These are phyloP conservation scores for Cephonodes hylas DNA, from an alignment of 2,888 invertebrate species.

Conservation along the genomic window DNA sequence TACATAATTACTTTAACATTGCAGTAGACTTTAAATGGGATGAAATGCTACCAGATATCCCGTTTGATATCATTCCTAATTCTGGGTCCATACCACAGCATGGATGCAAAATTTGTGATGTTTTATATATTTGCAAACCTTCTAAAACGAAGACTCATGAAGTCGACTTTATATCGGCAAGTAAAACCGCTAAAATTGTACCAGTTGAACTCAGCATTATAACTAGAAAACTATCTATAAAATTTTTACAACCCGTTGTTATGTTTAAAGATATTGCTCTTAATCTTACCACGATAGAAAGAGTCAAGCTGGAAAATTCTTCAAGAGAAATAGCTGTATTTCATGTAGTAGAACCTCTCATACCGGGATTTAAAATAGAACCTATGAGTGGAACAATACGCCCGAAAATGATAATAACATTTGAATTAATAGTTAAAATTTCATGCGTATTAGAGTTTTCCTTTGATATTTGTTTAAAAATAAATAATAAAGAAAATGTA, in stretches of 20 bases:
- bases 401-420: conserved; percentile 71
- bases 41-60: conserved; percentile 50
- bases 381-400: conserved; percentile 77
- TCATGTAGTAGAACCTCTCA: conserved; percentile 71
- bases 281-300: conserved; percentile 62
- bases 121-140: conserved; percentile 53
- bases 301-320: conserved; percentile 75
- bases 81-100: conserved; percentile 54
- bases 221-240: conserved; percentile 65
- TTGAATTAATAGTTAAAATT: conserved; percentile 67
- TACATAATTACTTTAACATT: conserved; percentile 63
- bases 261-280: conserved; percentile 67
- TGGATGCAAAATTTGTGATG: conserved; percentile 59
- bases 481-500: conserved; percentile 71
- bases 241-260: conserved; percentile 59
- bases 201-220: conserved; percentile 60
- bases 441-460: conserved; percentile 64
- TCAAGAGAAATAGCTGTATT: conserved; percentile 76
- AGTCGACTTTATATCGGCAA: conserved; percentile 51
- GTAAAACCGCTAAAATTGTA: conserved; percentile 34
- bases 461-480: conserved; percentile 62
- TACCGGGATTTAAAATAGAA: conserved; percentile 70
- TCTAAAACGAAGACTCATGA: conserved; percentile 67
- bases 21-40: conserved; percentile 57
- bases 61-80: conserved; percentile 63